These are phyloP conservation scores for Campoletis raptor DNA, from an alignment of 2,888 invertebrate genomes.

Conservation along the genomic window DNA sequence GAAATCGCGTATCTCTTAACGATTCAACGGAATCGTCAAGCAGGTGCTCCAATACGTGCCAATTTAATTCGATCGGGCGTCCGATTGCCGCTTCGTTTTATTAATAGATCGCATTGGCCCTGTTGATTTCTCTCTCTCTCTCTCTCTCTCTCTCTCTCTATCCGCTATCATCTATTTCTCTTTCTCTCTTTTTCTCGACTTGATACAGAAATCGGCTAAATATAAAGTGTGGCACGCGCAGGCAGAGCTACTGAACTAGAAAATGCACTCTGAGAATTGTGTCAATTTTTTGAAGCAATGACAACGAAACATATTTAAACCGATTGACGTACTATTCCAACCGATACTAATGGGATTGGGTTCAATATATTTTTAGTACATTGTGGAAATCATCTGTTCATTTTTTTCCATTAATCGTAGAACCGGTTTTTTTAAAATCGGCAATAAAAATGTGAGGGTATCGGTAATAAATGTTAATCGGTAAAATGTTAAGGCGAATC, in stretches of 20 bases:
- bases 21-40: constrained; percentile 1
- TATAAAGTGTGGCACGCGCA: constrained; percentile 58
- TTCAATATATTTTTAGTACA: neutral
- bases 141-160: constrained; percentile 31
- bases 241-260: constrained; percentile 28
- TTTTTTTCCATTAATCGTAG: neutral
- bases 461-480: constrained; percentile 66
- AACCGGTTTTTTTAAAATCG: neutral
- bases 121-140: constrained; percentile 29
- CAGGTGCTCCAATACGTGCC: constrained; percentile 57
- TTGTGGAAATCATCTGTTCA: neutral
- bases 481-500: constrained; percentile 67
- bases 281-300: neutral
- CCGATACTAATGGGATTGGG: neutral
- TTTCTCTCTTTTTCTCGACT: neutral
- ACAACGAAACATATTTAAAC: neutral
- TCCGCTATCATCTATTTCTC: constrained; percentile 1
- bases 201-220: constrained; percentile 68
- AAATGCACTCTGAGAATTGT: neutral
- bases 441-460: neutral
- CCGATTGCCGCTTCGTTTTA: constrained; percentile 64
- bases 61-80: constrained; percentile 62
- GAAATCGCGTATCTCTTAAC: constrained; percentile 13
- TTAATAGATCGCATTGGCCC: constrained; percentile 65
- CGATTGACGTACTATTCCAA: neutral